Percentiles rank a stretch among this genome's conserved stretches.
Evolutionary conservation across 2,113 vertebrate genomes (phyloP).

Genomic region (Mesembrinibis cayennensis): DNA sequence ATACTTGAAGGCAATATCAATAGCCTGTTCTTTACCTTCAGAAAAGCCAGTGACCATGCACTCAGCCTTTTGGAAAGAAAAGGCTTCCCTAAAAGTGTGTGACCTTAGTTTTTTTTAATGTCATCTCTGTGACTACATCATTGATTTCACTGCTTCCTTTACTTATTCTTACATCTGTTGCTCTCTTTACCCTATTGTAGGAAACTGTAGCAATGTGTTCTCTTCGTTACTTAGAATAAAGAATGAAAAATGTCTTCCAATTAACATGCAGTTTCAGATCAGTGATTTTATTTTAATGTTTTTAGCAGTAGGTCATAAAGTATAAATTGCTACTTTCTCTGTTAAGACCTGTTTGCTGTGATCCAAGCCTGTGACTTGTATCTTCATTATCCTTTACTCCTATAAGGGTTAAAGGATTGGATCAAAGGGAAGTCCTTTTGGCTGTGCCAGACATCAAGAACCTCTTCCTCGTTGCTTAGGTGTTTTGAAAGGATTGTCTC

Average conservation of each 20-base stretch:
- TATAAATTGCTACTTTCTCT: background rate
- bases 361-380: background rate
- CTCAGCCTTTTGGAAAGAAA: background rate
- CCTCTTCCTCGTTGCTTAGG: background rate
- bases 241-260: background rate
- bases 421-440: background rate
- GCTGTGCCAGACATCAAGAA: background rate
- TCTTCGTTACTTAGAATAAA: background rate
- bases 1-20: background rate
- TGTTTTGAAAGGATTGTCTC: background rate
- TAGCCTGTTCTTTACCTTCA: background rate
- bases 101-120: background rate
- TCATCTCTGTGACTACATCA: background rate
- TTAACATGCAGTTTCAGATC: background rate
- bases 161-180: background rate
- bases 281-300: background rate
- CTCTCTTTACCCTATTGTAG: background rate
- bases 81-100: background rate
- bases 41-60: background rate
- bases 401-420: background rate
- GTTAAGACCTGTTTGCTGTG: background rate
- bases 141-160: background rate
- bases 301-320: background rate
- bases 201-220: background rate
- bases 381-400: background rate